These are phyloP conservation scores for Grantiella picta DNA, from an alignment of 2,113 vertebrate genomes.

Conservation along the genomic window DNA sequence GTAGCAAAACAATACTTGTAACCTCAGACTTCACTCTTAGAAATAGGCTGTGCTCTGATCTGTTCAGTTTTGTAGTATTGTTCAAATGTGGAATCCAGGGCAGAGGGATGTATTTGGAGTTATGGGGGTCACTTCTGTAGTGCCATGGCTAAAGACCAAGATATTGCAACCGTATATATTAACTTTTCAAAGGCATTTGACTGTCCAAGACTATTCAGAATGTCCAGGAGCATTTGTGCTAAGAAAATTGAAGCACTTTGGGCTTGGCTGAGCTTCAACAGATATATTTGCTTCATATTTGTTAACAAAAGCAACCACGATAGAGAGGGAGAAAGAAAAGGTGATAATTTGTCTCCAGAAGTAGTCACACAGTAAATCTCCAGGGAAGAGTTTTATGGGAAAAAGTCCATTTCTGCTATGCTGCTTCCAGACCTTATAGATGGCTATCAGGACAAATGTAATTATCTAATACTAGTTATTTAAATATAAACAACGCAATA, in stretches of 20 bases:
- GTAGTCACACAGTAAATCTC: conserved; percentile 2
- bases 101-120: neutral
- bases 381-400: neutral
- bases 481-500: conserved; percentile 9
- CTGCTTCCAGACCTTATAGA: neutral
- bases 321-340: neutral
- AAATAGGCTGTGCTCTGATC: neutral
- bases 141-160: neutral
- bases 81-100: neutral
- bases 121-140: neutral
- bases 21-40: neutral
- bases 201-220: neutral
- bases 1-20: neutral
- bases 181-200: neutral
- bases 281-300: neutral
- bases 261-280: neutral
- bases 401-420: neutral
- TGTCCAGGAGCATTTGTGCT: neutral
- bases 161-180: neutral
- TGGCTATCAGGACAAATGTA: neutral
- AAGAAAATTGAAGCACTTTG: neutral
- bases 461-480: neutral
- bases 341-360: conserved; percentile 16
- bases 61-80: neutral
- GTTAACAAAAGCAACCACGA: neutral